These are phyloP conservation scores for Hirtodrosophila alboralis DNA, from an alignment of 2,888 invertebrate genomes.

Conservation along the genomic window DNA sequence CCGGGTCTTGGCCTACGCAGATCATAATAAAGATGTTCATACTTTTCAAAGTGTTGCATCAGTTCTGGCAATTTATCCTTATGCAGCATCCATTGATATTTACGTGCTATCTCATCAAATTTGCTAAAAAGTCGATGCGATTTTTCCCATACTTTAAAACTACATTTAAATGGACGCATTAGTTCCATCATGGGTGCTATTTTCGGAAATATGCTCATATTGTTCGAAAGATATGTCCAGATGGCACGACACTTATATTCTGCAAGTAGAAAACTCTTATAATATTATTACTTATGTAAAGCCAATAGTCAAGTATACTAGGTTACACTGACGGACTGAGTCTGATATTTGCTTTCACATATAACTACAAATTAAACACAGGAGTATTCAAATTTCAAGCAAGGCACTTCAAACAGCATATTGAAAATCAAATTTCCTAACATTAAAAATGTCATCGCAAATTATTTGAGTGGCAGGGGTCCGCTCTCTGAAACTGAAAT, in stretches of 20 bases:
- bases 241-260: constrained; percentile 57
- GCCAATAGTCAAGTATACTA: too few species aligned
- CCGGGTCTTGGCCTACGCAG: constrained; percentile 30
- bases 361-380: too few species aligned
- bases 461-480: too few species aligned
- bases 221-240: constrained; percentile 67
- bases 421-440: too few species aligned
- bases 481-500: too few species aligned
- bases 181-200: constrained; percentile 71
- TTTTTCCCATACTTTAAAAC: constrained; percentile 61
- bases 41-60: constrained; percentile 26
- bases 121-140: constrained; percentile 55
- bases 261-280: constrained; percentile 23
- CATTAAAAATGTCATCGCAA: too few species aligned
- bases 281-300: too few species aligned
- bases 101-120: constrained; percentile 63
- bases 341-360: too few species aligned
- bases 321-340: too few species aligned
- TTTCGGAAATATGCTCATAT: constrained; percentile 64
- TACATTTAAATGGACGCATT: constrained; percentile 61
- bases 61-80: constrained; percentile 43
- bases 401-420: too few species aligned
- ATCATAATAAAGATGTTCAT: constrained; percentile 60
- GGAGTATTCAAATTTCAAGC: too few species aligned
- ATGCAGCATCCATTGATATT: constrained; percentile 50